phyloP scores from a whole-genome alignment of 1,140 invertebrate species.

The Marisa cornuarietis region DNA sequence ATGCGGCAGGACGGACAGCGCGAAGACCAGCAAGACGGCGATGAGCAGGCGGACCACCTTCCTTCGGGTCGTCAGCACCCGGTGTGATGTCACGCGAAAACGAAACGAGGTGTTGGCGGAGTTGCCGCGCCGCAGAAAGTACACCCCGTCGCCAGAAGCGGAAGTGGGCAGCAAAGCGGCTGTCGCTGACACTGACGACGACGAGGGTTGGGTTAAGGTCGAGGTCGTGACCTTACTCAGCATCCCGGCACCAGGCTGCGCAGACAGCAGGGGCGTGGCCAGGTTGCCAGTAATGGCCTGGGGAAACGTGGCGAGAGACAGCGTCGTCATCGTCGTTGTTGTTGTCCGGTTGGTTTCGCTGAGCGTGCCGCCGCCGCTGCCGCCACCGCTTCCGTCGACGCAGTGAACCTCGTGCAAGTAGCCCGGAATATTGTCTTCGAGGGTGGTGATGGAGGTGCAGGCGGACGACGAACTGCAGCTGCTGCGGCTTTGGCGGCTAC shows the following conservation, averaged over 20 bases:
- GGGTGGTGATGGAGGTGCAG: neutral
- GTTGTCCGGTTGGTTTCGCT: too few relatives aligned
- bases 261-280: too few relatives aligned
- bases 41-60: slow-evolving; percentile 78
- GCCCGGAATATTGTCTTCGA: slow-evolving; percentile 54
- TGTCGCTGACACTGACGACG: slow-evolving; percentile 74
- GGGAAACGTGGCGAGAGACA: too few relatives aligned
- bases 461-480: slow-evolving; percentile 15
- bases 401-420: slow-evolving; percentile 54
- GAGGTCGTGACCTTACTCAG: too few relatives aligned
- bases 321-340: too few relatives aligned
- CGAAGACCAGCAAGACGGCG: slow-evolving; percentile 83
- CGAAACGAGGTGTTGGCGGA: slow-evolving; percentile 70
- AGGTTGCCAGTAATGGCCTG: too few relatives aligned
- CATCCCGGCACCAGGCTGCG: too few relatives aligned
- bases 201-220: too few relatives aligned
- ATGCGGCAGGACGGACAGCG: slow-evolving; percentile 84
- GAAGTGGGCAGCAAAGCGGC: slow-evolving; percentile 48
- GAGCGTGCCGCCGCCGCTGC: too few relatives aligned
- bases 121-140: neutral
- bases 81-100: slow-evolving; percentile 61
- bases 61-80: slow-evolving; percentile 55
- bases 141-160: neutral
- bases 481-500: slow-evolving; percentile 14
- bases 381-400: too few relatives aligned